A percentile compares a stretch with the other conserved stretches of the same genome.
Evolutionary conservation across 1,140 invertebrate species (phyloP).

Genomic region (Tenebrio molitor): DNA sequence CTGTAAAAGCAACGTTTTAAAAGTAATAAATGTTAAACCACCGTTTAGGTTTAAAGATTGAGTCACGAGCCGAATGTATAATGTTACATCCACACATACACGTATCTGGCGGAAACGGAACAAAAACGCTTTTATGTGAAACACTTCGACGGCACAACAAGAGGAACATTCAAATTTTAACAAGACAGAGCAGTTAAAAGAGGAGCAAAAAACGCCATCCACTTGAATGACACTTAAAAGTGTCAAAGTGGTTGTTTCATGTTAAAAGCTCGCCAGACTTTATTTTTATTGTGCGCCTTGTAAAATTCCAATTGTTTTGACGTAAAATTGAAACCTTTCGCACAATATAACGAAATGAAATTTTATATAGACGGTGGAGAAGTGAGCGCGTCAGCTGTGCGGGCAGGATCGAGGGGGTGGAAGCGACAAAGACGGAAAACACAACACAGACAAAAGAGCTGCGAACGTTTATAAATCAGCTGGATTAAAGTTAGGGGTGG

Average conservation of each 20-base stretch:
- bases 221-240: conserved; percentile 40
- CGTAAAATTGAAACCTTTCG: conserved; percentile 39
- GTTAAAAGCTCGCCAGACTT: conserved; percentile 39
- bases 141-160: conserved; percentile 8
- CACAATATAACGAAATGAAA: conserved; percentile 40
- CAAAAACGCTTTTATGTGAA: conserved; percentile 34
- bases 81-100: conserved; percentile 25
- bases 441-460: conserved; percentile 40
- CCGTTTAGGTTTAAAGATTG: conserved; percentile 23
- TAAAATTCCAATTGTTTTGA: conserved; percentile 39
- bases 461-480: conserved; percentile 40
- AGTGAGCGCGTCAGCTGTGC: conserved; percentile 33
- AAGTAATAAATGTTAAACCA: conserved; percentile 29
- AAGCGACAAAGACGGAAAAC: conserved; percentile 29
- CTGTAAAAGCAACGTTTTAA: background rate
- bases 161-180: conserved; percentile 34
- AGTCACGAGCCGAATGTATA: conserved; percentile 24
- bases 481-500: conserved; percentile 27
- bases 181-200: conserved; percentile 29
- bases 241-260: conserved; percentile 39
- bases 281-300: conserved; percentile 37
- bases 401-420: conserved; percentile 22
- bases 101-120: conserved; percentile 36
- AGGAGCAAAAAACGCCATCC: conserved; percentile 28
- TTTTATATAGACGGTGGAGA: conserved; percentile 22